Evolutionary conservation across 1,140 invertebrate species (phyloP).

Genomic region (Conus betulinus): DNA sequence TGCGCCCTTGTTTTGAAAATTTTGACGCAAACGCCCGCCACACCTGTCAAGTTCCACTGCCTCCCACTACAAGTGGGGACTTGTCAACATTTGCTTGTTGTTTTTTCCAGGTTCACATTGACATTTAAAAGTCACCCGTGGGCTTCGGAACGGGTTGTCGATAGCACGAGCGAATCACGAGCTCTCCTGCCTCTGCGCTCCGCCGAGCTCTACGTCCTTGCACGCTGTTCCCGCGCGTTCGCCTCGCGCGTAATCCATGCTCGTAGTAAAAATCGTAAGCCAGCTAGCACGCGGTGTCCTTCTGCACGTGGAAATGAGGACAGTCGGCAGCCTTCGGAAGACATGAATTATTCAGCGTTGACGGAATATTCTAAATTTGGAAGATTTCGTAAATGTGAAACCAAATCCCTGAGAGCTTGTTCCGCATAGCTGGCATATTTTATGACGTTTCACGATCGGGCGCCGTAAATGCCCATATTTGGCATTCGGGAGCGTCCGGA

Average conservation of each 20-base stretch:
- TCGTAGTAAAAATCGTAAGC: slow-evolving; percentile 40
- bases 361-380: slow-evolving; percentile 54
- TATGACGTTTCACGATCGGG: slow-evolving; percentile 47
- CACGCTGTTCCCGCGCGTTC: slow-evolving; percentile 17
- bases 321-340: slow-evolving; percentile 48
- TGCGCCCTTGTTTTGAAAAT: background rate
- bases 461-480: slow-evolving; percentile 68
- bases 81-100: background rate
- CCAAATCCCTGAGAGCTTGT: background rate
- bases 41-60: background rate
- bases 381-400: slow-evolving; percentile 38
- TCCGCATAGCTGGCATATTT: slow-evolving; percentile 26
- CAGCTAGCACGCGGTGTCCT: slow-evolving; percentile 42
- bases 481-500: slow-evolving; percentile 61
- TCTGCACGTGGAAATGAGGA: slow-evolving; percentile 51
- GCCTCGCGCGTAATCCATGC: slow-evolving; percentile 26
- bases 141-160: background rate
- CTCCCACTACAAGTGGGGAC: background rate
- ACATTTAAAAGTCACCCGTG: slow-evolving; percentile 24
- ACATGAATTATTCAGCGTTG: slow-evolving; percentile 56
- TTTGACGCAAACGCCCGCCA: background rate
- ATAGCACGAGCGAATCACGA: slow-evolving; percentile 6
- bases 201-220: background rate
- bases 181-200: background rate
- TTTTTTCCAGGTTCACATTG: background rate